phyloP scores from a whole-genome alignment of 2,888 invertebrate genomes.

The Dryadula phaetusa region DNA sequence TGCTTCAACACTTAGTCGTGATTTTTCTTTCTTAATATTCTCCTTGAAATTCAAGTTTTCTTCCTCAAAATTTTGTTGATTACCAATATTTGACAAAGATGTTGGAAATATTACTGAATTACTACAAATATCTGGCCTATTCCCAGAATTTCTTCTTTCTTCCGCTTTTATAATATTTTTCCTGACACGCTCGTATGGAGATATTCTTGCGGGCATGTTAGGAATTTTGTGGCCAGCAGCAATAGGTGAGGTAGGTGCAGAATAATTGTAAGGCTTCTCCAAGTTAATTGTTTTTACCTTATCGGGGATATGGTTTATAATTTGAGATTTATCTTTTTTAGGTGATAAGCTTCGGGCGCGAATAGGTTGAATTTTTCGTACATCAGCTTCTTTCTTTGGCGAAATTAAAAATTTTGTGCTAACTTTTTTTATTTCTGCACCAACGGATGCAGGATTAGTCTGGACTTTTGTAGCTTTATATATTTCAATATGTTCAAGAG shows the following conservation, averaged over 20 bases:
- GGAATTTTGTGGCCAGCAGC: slow-evolving; percentile 69
- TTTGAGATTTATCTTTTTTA: slow-evolving; percentile 55
- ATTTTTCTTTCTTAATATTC: slow-evolving; percentile 77
- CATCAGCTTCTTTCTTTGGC: slow-evolving; percentile 79
- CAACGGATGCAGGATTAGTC: slow-evolving; percentile 68
- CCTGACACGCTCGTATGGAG: slow-evolving; percentile 72
- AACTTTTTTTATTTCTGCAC: slow-evolving; percentile 78
- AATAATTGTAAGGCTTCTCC: slow-evolving; percentile 70
- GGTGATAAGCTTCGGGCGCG: slow-evolving; percentile 75
- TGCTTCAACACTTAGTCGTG: slow-evolving; percentile 85
- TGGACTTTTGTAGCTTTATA: slow-evolving; percentile 66
- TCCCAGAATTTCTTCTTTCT: slow-evolving; percentile 69
- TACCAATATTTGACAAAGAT: slow-evolving; percentile 48
- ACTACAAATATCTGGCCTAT: slow-evolving; percentile 55
- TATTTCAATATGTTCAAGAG: slow-evolving; percentile 66
- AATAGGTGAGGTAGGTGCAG: slow-evolving; percentile 76
- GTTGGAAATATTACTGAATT: slow-evolving; percentile 58
- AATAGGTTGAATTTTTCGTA: slow-evolving; percentile 73
- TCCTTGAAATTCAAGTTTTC: slow-evolving; percentile 50
- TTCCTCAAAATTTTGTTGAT: slow-evolving; percentile 42
- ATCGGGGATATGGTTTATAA: slow-evolving; percentile 24
- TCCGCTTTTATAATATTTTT: slow-evolving; percentile 73
- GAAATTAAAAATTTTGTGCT: slow-evolving; percentile 77
- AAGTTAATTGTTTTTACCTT: slow-evolving; percentile 40
- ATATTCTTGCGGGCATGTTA: slow-evolving; percentile 73